These are phyloP conservation scores for Gymnoscopelus microlampas DNA, from an alignment of 2,797 vertebrate genomes.

Conservation along the genomic window DNA sequence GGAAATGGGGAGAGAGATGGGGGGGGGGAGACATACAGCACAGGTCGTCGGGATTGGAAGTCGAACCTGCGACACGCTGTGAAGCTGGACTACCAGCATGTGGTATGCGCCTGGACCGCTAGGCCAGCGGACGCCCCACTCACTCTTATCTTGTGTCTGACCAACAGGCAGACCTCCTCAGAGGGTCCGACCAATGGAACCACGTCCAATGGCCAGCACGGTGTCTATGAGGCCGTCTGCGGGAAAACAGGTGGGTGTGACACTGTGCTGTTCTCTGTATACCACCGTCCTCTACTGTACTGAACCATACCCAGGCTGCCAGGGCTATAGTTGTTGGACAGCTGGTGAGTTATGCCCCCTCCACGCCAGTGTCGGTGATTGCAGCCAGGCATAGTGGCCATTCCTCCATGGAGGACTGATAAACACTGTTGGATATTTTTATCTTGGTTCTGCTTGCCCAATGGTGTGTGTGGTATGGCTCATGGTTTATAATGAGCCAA, in stretches of 20 bases:
- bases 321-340: slow-evolving; percentile 15
- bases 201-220: slow-evolving; percentile 74
- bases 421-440: slow-evolving; percentile 71
- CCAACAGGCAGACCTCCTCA: slow-evolving; percentile 81
- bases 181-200: slow-evolving; percentile 80
- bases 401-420: slow-evolving; percentile 68
- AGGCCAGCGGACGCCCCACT: no score
- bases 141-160: slow-evolving; percentile 63
- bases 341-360: slow-evolving; percentile 32
- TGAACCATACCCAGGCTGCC: slow-evolving; percentile 18
- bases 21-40: no score
- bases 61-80: no score
- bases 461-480: slow-evolving; percentile 22
- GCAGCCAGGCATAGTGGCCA: slow-evolving; percentile 73
- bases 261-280: not conserved
- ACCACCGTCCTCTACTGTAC: slow-evolving; percentile 38
- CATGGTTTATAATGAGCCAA: slow-evolving; percentile 10
- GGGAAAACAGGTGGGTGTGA: slow-evolving; percentile 86
- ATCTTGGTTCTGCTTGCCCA: slow-evolving; percentile 35
- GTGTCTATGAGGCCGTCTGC: slow-evolving; percentile 80
- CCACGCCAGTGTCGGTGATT: slow-evolving; percentile 57
- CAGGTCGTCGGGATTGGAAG: no score
- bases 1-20: no score
- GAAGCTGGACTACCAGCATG: no score
- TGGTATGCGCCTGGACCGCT: no score